phyloP scores from a whole-genome alignment of 2,888 invertebrate genomes.

The Brachycybe producta region DNA sequence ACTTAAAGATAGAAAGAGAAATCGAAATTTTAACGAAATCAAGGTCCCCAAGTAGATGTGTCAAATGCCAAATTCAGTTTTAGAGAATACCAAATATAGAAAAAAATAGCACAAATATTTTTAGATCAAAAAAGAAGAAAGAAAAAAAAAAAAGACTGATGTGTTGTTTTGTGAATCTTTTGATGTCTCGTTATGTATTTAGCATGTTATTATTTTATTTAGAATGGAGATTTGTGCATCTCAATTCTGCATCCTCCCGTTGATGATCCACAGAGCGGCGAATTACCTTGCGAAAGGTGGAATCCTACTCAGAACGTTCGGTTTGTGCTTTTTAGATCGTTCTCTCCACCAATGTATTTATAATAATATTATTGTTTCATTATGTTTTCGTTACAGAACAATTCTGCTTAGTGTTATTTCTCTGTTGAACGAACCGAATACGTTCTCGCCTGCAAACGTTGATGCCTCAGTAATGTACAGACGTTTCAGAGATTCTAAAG shows the following conservation, averaged over 20 bases:
- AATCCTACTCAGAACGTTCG: slow-evolving; percentile 98
- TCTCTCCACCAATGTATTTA: too few relatives aligned
- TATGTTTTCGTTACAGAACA: slow-evolving; percentile 48
- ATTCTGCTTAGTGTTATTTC: slow-evolving; percentile 97
- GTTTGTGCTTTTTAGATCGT: slow-evolving; percentile 31
- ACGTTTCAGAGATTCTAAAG: slow-evolving; percentile 95
- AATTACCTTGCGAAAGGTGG: slow-evolving; percentile 98
- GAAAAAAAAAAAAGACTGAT: too few relatives aligned
- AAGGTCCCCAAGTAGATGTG: too few relatives aligned
- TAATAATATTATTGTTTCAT: neutral
- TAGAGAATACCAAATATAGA: too few relatives aligned
- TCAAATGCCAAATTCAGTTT: too few relatives aligned
- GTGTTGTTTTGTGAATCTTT: neutral
- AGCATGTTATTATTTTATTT: slow-evolving; percentile 26
- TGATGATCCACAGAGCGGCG: slow-evolving; percentile 98
- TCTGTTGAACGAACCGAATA: slow-evolving; percentile 96
- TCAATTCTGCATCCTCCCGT: slow-evolving; percentile 98
- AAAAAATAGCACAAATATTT: too few relatives aligned
- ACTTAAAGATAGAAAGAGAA: too few relatives aligned
- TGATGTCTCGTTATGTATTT: neutral
- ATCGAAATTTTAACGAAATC: too few relatives aligned
- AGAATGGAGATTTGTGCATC: slow-evolving; percentile 99
- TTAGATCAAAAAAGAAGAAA: too few relatives aligned
- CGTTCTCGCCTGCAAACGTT: slow-evolving; percentile 97
- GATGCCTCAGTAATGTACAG: slow-evolving; percentile 99